These are phyloP conservation scores for Progne subis DNA, from an alignment of 2,113 vertebrate genomes.

Conservation along the genomic window DNA sequence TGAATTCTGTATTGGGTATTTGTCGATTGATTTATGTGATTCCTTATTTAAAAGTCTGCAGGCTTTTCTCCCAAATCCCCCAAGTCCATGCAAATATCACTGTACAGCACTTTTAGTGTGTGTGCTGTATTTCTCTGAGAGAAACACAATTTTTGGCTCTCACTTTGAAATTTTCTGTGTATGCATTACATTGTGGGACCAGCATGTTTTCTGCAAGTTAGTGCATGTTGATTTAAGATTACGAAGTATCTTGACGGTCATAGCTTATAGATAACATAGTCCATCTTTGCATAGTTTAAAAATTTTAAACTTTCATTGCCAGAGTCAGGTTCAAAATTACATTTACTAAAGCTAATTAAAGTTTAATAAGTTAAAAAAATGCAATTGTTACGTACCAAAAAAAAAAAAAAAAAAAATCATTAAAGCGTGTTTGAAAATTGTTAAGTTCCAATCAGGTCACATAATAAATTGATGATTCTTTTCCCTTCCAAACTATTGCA, in stretches of 20 bases:
- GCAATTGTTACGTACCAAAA: constrained; percentile 76
- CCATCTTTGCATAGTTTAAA: constrained; percentile 73
- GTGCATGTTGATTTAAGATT: neutral
- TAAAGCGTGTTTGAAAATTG: constrained; percentile 78
- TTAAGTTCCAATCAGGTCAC: constrained; percentile 75
- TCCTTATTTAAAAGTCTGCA: neutral
- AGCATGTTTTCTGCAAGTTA: neutral
- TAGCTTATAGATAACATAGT: constrained; percentile 75
- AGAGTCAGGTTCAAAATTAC: constrained; percentile 74
- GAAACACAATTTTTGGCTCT: neutral
- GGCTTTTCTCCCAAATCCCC: neutral
- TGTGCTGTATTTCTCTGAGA: neutral
- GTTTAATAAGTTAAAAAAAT: constrained; percentile 92
- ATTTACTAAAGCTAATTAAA: constrained; percentile 89
- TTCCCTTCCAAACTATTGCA: constrained; percentile 62
- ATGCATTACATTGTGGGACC: neutral
- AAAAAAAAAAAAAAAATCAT: constrained; percentile 78
- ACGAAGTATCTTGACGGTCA: constrained; percentile 71
- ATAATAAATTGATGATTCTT: constrained; percentile 72
- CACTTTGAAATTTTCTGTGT: neutral
- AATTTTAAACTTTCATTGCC: constrained; percentile 73
- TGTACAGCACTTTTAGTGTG: neutral
- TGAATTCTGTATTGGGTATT: neutral
- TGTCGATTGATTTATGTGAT: neutral
- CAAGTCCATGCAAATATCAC: neutral